A percentile compares a stretch with the other conserved stretches of the same genome.
Evolutionary conservation across 2,888 invertebrate genomes (phyloP).

Genomic region (Sarcophaga subvicina): DNA sequence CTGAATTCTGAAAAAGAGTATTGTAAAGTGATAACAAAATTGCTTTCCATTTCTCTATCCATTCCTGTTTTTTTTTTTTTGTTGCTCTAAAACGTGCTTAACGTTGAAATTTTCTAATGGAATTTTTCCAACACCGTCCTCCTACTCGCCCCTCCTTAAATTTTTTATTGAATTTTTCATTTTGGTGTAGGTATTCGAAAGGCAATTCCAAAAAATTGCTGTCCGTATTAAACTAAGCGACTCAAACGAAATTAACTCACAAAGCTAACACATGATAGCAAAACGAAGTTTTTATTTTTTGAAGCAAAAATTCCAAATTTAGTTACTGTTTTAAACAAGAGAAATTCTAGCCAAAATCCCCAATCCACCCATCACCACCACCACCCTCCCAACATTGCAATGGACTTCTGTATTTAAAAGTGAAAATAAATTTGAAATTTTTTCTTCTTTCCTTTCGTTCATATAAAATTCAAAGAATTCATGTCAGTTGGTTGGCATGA

Average conservation of each 20-base stretch:
- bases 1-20: slow-evolving; percentile 3
- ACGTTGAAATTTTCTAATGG: slow-evolving; percentile 64
- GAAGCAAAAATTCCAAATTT: background rate
- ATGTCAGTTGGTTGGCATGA: no score
- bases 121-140: slow-evolving; percentile 10
- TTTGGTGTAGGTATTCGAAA: background rate
- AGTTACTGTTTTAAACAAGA: background rate
- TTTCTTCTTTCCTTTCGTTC: background rate
- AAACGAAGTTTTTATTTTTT: no score
- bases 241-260: slow-evolving; percentile 1
- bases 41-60: background rate
- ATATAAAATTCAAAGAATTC: background rate
- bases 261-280: slow-evolving; percentile 1
- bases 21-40: slow-evolving; percentile 43
- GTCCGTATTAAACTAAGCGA: background rate
- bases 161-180: background rate
- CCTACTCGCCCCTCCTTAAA: background rate
- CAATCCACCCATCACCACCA: no score
- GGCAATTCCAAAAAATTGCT: background rate
- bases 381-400: no score
- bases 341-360: no score
- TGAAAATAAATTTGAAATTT: background rate
- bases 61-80: slow-evolving; percentile 27
- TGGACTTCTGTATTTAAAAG: no score
- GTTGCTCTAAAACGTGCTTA: slow-evolving; percentile 58